Evolutionary conservation across 2,113 vertebrate genomes (phyloP), one percentile per base, ranked within the genome.

Genomic region (Hippolais icterina): DNA sequence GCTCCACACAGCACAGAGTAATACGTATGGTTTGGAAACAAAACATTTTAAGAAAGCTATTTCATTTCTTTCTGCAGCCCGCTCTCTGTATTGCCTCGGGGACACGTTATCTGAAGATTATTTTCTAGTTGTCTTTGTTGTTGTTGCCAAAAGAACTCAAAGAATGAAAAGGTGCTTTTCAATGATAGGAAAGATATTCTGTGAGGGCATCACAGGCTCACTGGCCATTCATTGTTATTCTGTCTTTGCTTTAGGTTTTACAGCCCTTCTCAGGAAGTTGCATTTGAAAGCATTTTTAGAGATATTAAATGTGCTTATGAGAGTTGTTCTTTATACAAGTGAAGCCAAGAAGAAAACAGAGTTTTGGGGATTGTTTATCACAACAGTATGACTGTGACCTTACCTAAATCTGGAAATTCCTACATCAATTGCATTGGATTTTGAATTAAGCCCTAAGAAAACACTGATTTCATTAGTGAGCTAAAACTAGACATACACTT

Each of bases 121-220:
- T 87, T 92, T 92, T 92, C 83, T 59, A 44, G 65, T 84, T 79
- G 80, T 61, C 76, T 92, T 90, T 92, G 68, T 60, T 88, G 66
- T 70, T 92, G 63, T 74, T 89, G 64, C 65, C 90, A 92, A 82
- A 94, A 89, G 42, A 41, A 65, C 41, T 68, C 77, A 60, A 87
- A 92, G 70, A 92, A 90, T 57, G 29, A 76, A 84, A 94, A 96
- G 65, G 50, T 89, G 69, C 39, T 84, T 96, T 54, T 64, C 89
- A 90, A 47, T 39, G 23, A 66, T 52, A 83, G 77, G 11, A 72
- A 75, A 39, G 53, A 61, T 29, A 72, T 16, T 95, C 59, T 84
- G 59, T 68, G 61, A 71, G 31, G 41, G 65, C 60, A 90, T 76
- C 39, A 12, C 19, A 50, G 31, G 18, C 75, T 92, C 11, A 11